Evolutionary conservation across 2,888 invertebrate genomes (phyloP).

Genomic region (Plagiodera versicolora): DNA sequence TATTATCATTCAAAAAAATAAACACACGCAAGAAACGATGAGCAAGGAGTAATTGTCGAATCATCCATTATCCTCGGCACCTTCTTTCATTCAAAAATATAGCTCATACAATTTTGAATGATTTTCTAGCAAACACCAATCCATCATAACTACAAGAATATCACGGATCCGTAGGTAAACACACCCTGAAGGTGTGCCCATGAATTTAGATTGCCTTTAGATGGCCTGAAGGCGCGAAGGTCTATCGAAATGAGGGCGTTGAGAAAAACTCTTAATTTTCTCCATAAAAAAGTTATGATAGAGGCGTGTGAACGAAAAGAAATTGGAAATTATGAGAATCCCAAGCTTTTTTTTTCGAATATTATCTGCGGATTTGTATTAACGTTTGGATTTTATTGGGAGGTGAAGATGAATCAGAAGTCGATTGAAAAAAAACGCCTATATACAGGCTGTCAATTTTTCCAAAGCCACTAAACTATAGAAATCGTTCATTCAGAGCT

Average conservation of each 20-base stretch:
- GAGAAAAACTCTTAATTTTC: conserved; percentile 49
- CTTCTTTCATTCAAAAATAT: too few relatives aligned
- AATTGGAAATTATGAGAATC: conserved; percentile 49
- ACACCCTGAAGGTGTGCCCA: conserved; percentile 49
- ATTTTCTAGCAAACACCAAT: conserved; percentile 29
- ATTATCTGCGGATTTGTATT: conserved; percentile 18
- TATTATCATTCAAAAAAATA: too few relatives aligned
- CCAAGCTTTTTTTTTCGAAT: conserved; percentile 22
- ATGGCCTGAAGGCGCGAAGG: conserved; percentile 26
- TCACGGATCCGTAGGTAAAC: conserved; percentile 31
- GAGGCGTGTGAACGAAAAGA: conserved; percentile 53
- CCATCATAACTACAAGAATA: conserved; percentile 28
- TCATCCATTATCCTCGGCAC: too few relatives aligned
- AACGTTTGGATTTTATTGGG: conserved; percentile 26
- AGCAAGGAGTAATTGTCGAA: too few relatives aligned
- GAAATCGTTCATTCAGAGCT: too few relatives aligned
- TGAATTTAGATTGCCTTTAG: conserved; percentile 51
- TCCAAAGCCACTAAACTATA: too few relatives aligned
- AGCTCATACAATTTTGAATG: conserved; percentile 12
- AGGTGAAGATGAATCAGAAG: conserved; percentile 31
- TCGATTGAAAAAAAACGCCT: conserved; percentile 31
- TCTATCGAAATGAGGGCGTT: conserved; percentile 43
- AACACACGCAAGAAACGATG: too few relatives aligned
- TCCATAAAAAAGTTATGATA: conserved; percentile 50
- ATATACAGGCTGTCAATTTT: too few relatives aligned